Evolutionary conservation across 2,888 invertebrate genomes (phyloP).

Genomic region (Ectobius pallidus): DNA sequence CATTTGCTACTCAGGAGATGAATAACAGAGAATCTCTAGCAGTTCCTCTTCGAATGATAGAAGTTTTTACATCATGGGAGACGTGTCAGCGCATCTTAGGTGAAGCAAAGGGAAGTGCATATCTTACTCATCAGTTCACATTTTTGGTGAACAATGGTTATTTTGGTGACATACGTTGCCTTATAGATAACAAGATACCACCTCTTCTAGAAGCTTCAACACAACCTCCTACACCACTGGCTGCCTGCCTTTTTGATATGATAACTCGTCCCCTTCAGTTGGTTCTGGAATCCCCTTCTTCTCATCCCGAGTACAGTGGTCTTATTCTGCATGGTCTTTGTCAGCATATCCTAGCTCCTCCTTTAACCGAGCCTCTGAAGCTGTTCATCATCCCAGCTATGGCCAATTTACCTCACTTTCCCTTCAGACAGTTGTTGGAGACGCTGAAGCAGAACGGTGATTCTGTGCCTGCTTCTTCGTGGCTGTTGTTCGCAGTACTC

Average conservation of each 20-base stretch:
- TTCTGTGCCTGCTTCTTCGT: conserved; percentile 52
- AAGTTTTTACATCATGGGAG: conserved; percentile 70
- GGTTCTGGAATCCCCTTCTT: conserved; percentile 53
- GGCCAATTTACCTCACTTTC: conserved; percentile 57
- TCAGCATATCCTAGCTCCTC: conserved; percentile 68
- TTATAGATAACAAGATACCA: conserved; percentile 72
- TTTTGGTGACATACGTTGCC: conserved; percentile 70
- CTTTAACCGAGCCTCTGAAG: conserved; percentile 71
- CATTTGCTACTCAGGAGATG: conserved; percentile 33
- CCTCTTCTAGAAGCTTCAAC: conserved; percentile 70
- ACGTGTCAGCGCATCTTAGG: conserved; percentile 54
- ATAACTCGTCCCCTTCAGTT: conserved; percentile 75
- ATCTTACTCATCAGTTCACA: conserved; percentile 44
- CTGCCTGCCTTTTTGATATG: conserved; percentile 75
- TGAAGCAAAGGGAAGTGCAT: conserved; percentile 49
- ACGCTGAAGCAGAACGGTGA: conserved; percentile 30
- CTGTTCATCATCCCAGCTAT: conserved; percentile 74
- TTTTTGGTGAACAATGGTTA: conserved; percentile 61
- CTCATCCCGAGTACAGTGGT: too few relatives aligned
- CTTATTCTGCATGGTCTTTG: conserved; percentile 64
- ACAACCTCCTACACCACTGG: conserved; percentile 73
- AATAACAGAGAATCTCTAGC: conserved; percentile 61
- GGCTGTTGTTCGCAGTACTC: conserved; percentile 72
- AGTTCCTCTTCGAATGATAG: conserved; percentile 78
- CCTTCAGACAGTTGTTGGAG: conserved; percentile 57